These are phyloP conservation scores for Erpornis zantholeuca DNA, from an alignment of 2,113 vertebrate species.

Conservation along the genomic window DNA sequence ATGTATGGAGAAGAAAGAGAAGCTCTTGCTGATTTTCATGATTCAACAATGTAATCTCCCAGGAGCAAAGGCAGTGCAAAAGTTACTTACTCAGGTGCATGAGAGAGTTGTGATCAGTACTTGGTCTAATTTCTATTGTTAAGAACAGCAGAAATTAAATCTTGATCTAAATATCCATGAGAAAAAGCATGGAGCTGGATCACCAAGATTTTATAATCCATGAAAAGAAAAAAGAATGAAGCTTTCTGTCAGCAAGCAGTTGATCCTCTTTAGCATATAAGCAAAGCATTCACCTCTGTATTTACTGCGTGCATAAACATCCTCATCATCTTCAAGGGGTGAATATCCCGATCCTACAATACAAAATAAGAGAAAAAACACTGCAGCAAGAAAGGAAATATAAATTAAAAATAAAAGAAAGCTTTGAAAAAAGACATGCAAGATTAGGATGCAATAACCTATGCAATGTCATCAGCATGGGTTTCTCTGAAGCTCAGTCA, in stretches of 20 bases:
- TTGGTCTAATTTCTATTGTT: slow-evolving; percentile 38
- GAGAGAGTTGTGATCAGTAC: slow-evolving; percentile 38
- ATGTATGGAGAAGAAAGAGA: slow-evolving; percentile 58
- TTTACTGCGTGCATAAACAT: slow-evolving; percentile 83
- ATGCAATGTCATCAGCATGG: slow-evolving; percentile 6
- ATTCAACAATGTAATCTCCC: slow-evolving; percentile 21
- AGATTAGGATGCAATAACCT: slow-evolving; percentile 64
- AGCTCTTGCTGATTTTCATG: slow-evolving; percentile 59
- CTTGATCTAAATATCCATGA: slow-evolving; percentile 1
- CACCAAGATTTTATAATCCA: slow-evolving; percentile 22
- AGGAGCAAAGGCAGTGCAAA: slow-evolving; percentile 22
- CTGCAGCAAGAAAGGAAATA: slow-evolving; percentile 77
- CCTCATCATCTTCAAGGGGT: slow-evolving; percentile 89
- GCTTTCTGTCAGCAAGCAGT: slow-evolving; percentile 57
- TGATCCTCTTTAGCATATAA: slow-evolving; percentile 70
- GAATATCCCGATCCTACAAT: slow-evolving; percentile 93
- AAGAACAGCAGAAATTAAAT: slow-evolving; percentile 9
- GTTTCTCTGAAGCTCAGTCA: slow-evolving; percentile 9
- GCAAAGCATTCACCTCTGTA: slow-evolving; percentile 90
- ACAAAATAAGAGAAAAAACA: slow-evolving; percentile 72
- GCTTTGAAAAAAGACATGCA: slow-evolving; percentile 66
- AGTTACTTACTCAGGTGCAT: slow-evolving; percentile 43
- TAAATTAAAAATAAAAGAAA: slow-evolving; percentile 55
- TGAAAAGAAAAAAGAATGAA: slow-evolving; percentile 29
- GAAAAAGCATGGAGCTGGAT: neutral